These are phyloP conservation scores for Oncorhynchus keta DNA, from an alignment of 2,113 vertebrate species.

Conservation along the genomic window DNA sequence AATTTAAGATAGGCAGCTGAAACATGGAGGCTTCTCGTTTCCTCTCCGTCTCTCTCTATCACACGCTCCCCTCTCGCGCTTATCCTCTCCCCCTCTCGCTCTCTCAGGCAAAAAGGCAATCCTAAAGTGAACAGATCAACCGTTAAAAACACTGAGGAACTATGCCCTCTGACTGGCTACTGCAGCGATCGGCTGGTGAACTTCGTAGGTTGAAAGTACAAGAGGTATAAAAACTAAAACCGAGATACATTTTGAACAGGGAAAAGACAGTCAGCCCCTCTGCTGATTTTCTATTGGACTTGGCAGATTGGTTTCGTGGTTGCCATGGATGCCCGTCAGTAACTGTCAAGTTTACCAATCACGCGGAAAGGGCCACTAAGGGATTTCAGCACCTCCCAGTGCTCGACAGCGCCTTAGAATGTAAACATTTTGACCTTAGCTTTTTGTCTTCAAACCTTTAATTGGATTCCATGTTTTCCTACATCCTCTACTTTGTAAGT, in stretches of 20 bases:
- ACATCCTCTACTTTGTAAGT: conserved; percentile 50
- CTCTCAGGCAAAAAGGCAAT: conserved; percentile 62
- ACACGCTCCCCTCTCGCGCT: conserved; percentile 42
- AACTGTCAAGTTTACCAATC: conserved; percentile 92
- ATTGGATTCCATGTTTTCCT: conserved; percentile 48
- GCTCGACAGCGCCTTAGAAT: conserved; percentile 67
- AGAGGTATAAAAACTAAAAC: conserved; percentile 72
- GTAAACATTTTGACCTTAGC: conserved; percentile 76
- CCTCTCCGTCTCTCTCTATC: conserved; percentile 49
- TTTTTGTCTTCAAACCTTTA: conserved; percentile 59
- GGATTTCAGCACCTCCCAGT: conserved; percentile 80
- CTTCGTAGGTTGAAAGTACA: conserved; percentile 67
- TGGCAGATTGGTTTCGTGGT: conserved; percentile 79
- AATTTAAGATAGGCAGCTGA: conserved; percentile 98
- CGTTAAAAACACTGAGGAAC: conserved; percentile 53
- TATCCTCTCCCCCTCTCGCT: conserved; percentile 44
- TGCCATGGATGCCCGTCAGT: conserved; percentile 93
- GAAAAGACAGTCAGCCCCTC: conserved; percentile 78
- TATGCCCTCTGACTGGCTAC: conserved; percentile 39
- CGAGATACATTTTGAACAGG: conserved; percentile 75
- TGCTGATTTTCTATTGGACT: conserved; percentile 85
- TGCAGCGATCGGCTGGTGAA: conserved; percentile 50
- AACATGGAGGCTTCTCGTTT: conserved; percentile 89
- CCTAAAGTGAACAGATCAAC: conserved; percentile 64
- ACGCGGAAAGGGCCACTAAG: conserved; percentile 59